Base-by-base conservation (phyloP, 1,140 invertebrate genomes). In the Bombus waltoni region DNA sequence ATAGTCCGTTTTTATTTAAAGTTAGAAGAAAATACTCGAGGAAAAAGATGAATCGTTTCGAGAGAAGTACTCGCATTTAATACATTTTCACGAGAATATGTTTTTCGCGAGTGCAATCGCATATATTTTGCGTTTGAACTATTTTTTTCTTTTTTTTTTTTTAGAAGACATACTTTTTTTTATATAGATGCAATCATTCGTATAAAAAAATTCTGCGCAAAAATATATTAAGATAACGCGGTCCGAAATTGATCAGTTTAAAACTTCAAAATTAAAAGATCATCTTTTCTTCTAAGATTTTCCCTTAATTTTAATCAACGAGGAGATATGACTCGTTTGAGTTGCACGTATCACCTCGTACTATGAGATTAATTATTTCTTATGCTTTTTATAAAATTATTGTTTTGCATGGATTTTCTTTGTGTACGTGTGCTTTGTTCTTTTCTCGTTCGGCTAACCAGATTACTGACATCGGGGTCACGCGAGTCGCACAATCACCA, bases 391-490 rank as follows among this genome's bases (percentile, higher is more conserved):
- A 35, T 42, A 3, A 62, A 38, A 62, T 77, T 62, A 28, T 40
- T 5, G 9, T 18, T 32, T 62, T 87, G 89, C 91, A 93, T 89
- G 93, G 76, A 85, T 88, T 92, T 87, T 53, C 89, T 77, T 92
- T 70, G 8, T 91, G 72, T 79, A 42, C 66, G 88, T 82, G 65
- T 79, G 47, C 40, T 11, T 28, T 57, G 35, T 72, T 66, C 9
- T 85, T 71, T 42, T 87, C 18, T 86, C 81, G 91, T 92, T 91
- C 65, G 79, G 79, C 86, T 91, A 92, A 92, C 81, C 91, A 94
- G 93, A 94, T 92, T 94, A 94, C 91, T 95, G 93, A 95, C 92
- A 93, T 87, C 76, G 88, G 89, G 38, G 78, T 88, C 86, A 81
- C 81, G 85, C 42, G 82, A 91, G 76, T 81, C 87, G 87, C 82